Percentiles rank a stretch among this genome's conserved stretches.
phyloP scores from a whole-genome alignment of 2,797 vertebrate species.

The Thunnus albacares region DNA sequence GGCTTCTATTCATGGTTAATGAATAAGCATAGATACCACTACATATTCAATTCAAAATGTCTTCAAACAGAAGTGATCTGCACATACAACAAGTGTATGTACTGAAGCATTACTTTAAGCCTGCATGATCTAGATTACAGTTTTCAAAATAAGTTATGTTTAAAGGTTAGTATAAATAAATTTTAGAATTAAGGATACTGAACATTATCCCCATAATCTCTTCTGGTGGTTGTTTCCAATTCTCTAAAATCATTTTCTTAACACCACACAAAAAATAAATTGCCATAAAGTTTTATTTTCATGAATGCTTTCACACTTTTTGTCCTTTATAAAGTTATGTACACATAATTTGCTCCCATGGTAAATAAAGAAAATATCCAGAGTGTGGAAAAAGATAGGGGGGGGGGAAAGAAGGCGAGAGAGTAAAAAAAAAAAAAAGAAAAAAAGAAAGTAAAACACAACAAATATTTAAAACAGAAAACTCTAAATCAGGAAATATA shows the following conservation, averaged over 20 bases:
- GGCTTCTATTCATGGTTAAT: no score
- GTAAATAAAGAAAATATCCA: conserved; percentile 78
- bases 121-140: no score
- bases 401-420: conserved; percentile 55
- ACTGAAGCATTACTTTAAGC: no score
- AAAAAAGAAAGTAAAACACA: conserved; percentile 51
- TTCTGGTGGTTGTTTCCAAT: not conserved
- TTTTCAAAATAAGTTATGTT: no score
- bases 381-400: conserved; percentile 48
- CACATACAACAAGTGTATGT: no score
- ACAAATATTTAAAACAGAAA: conserved; percentile 68
- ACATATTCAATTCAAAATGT: not conserved
- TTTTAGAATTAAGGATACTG: not conserved
- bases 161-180: no score
- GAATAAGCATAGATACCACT: no score
- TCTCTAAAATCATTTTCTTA: not conserved
- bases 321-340: conserved; percentile 85
- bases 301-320: conserved; percentile 81
- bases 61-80: no score
- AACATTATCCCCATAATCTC: no score
- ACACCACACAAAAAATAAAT: conserved; percentile 37
- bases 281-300: conserved; percentile 80
- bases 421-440: conserved; percentile 51
- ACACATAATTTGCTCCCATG: conserved; percentile 82
- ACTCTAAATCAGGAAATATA: conserved; percentile 59